Evolutionary conservation across 2,888 invertebrate species (phyloP).

Genomic region (Drosophila paucipuncta): DNA sequence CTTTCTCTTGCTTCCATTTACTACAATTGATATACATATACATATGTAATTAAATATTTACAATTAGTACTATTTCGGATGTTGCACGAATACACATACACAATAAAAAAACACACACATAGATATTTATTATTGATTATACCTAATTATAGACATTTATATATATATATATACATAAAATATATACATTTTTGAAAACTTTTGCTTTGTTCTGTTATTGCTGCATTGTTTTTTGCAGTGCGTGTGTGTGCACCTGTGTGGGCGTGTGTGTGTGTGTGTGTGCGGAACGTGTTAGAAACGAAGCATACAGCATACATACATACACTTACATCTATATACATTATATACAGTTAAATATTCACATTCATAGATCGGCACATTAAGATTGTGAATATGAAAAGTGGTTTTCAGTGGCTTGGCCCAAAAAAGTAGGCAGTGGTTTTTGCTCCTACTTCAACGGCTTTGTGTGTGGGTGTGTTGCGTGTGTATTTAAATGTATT

Average conservation of each 20-base stretch:
- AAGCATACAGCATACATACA: conserved; percentile 46
- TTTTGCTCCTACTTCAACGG: conserved; percentile 16
- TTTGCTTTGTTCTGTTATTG: not conserved
- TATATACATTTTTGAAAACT: not conserved
- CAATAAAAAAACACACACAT: conserved; percentile 21
- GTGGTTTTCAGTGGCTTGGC: conserved; percentile 21
- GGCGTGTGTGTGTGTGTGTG: conserved; percentile 21
- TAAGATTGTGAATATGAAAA: conserved; percentile 26
- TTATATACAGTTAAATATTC: conserved; percentile 19
- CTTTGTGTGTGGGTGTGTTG: conserved; percentile 14
- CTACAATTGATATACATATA: conserved; percentile 7
- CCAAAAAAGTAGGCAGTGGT: conserved; percentile 47
- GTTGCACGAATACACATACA: conserved; percentile 20
- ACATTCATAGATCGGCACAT: conserved; percentile 30
- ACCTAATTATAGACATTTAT: not conserved
- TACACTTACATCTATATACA: conserved; percentile 27
- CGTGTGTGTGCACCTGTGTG: conserved; percentile 37
- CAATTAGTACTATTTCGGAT: conserved; percentile 40
- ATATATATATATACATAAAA: conserved; percentile 2
- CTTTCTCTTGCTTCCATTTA: conserved; percentile 6
- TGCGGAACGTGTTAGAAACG: conserved; percentile 49
- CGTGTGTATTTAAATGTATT: conserved; percentile 31
- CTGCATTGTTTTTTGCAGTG: conserved; percentile 31
- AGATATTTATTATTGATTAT: conserved; percentile 14
- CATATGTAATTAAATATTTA: conserved; percentile 19